These are phyloP conservation scores for Vidua chalybeata DNA, from an alignment of 2,113 vertebrate species.

Conservation along the genomic window DNA sequence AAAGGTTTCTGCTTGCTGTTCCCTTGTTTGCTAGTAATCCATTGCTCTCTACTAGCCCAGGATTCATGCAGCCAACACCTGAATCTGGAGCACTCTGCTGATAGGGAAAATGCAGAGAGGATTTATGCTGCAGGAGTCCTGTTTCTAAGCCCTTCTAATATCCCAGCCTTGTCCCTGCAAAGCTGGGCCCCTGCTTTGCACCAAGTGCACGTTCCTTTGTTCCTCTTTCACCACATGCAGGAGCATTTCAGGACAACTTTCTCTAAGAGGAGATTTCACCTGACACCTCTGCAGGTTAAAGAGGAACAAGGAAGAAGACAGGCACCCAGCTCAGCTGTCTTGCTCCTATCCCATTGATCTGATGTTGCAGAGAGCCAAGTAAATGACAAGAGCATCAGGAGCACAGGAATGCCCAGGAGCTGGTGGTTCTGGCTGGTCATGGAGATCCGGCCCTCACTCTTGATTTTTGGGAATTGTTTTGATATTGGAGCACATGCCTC, in stretches of 20 bases:
- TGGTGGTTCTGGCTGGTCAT: neutral
- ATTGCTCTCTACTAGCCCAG: neutral
- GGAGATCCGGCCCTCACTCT: neutral
- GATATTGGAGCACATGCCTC: neutral
- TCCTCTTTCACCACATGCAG: neutral
- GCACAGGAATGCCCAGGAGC: rapidly evolving
- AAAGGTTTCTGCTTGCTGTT: neutral
- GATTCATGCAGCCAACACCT: neutral
- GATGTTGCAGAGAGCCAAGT: neutral
- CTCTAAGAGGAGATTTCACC: neutral
- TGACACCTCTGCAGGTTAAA: neutral
- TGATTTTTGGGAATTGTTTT: neutral
- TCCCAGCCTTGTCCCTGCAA: neutral
- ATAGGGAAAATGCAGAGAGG: neutral
- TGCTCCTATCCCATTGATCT: neutral
- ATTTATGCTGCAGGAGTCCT: neutral
- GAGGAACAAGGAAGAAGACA: neutral
- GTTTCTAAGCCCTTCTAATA: neutral
- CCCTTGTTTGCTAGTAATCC: neutral
- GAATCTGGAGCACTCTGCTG: neutral
- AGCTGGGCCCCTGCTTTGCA: neutral
- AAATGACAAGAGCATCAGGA: neutral
- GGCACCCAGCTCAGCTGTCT: neutral
- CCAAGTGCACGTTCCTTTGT: rapidly evolving
- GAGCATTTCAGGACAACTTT: neutral